Percentiles rank a stretch among this genome's conserved stretches.
Evolutionary conservation across 1,140 invertebrate genomes (phyloP).

Genomic region (Drosophila orena): DNA sequence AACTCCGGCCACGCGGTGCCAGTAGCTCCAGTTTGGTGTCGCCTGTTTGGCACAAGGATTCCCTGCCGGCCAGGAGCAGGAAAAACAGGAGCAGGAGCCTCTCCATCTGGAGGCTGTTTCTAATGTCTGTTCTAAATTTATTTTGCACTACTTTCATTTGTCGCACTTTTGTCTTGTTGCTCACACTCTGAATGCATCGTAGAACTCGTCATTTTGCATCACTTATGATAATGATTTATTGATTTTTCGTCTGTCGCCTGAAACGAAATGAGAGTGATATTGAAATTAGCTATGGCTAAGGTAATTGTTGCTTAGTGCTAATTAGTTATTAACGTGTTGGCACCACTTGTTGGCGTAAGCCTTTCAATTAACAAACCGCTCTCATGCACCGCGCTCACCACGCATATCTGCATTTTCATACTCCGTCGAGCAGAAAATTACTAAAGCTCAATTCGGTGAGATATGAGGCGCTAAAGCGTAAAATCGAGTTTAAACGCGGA

Average conservation of each 20-base stretch:
- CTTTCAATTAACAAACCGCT: slow-evolving; percentile 40
- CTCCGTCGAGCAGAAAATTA: slow-evolving; percentile 65
- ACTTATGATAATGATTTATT: slow-evolving; percentile 1
- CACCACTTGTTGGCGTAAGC: not conserved
- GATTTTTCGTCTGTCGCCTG: slow-evolving; percentile 29
- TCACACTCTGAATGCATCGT: slow-evolving; percentile 26
- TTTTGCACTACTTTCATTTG: slow-evolving; percentile 11
- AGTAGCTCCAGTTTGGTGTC: slow-evolving; percentile 37
- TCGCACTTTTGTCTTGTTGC: slow-evolving; percentile 30
- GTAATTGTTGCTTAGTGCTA: slow-evolving; percentile 3
- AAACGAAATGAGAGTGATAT: slow-evolving; percentile 5
- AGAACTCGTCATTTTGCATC: slow-evolving; percentile 39
- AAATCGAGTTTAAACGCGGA: too few species aligned
- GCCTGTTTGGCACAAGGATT: slow-evolving; percentile 9
- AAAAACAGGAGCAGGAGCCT: slow-evolving; percentile 33
- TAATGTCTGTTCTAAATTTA: slow-evolving; percentile 16
- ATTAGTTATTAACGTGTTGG: not conserved
- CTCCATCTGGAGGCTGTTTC: slow-evolving; percentile 28
- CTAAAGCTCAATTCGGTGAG: not conserved
- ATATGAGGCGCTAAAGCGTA: slow-evolving; percentile 28
- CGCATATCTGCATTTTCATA: slow-evolving; percentile 56
- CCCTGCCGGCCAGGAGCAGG: slow-evolving; percentile 36
- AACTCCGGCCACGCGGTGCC: slow-evolving; percentile 65
- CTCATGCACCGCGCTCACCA: slow-evolving; percentile 9
- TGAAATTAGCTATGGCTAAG: not conserved